phyloP scores from a whole-genome alignment of 2,888 invertebrate genomes.

The Molorchus minor region DNA sequence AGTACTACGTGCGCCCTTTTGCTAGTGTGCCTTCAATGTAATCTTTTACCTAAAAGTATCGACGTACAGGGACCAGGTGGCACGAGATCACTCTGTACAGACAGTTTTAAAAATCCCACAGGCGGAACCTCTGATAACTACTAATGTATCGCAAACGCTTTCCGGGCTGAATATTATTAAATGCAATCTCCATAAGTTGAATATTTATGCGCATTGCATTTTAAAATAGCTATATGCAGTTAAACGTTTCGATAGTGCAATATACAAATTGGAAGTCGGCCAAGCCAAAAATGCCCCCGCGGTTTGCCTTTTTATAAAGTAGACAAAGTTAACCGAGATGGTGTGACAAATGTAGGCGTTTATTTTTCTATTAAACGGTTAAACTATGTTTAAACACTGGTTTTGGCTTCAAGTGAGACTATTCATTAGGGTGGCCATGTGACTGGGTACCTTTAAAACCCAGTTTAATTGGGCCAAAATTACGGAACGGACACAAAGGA shows the following conservation, averaged over 20 bases:
- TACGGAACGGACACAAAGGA: background rate
- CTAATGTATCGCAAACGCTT: conserved; percentile 38
- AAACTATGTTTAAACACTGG: conserved; percentile 31
- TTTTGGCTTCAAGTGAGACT: conserved; percentile 29
- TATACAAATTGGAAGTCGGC: conserved; percentile 54
- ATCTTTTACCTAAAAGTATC: too few species aligned
- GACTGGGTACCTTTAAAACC: background rate
- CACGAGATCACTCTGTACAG: conserved; percentile 17
- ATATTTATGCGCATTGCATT: conserved; percentile 48
- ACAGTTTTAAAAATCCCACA: conserved; percentile 31
- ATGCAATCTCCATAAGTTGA: conserved; percentile 47
- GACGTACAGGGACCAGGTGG: background rate
- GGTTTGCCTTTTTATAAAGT: conserved; percentile 45
- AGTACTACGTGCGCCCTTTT: too few species aligned
- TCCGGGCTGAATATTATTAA: conserved; percentile 44
- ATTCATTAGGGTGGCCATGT: conserved; percentile 14
- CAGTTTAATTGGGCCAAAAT: background rate
- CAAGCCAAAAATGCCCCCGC: conserved; percentile 50
- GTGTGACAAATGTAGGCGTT: conserved; percentile 55
- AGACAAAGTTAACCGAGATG: conserved; percentile 46
- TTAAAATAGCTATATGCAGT: conserved; percentile 48
- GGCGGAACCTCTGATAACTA: conserved; percentile 35
- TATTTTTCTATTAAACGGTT: conserved; percentile 50
- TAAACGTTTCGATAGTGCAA: conserved; percentile 47
- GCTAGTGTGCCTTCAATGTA: too few species aligned